These are phyloP conservation scores for Isurus oxyrinchus DNA, from an alignment of 2,113 vertebrate species.

Conservation along the genomic window DNA sequence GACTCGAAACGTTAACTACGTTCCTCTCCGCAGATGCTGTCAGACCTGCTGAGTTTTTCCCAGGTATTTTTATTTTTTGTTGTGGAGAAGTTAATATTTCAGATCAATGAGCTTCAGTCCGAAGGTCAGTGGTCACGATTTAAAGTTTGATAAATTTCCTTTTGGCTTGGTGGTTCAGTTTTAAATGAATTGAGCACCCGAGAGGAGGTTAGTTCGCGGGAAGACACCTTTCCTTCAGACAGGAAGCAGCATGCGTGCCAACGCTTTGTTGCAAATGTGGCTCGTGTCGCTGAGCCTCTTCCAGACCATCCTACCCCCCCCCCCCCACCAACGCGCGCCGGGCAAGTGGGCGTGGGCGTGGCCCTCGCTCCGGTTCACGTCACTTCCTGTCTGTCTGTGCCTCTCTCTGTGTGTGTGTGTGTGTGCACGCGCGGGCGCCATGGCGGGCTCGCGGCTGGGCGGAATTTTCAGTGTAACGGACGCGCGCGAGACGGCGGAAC, in stretches of 20 bases:
- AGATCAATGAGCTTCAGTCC: background rate
- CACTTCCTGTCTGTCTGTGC: background rate
- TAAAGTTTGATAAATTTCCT: background rate
- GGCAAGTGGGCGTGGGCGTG: too few species aligned
- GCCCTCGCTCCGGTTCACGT: background rate
- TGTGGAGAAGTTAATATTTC: too few species aligned
- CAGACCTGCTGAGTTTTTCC: too few species aligned
- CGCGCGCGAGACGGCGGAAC: background rate
- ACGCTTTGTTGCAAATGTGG: too few species aligned
- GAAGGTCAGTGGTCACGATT: background rate
- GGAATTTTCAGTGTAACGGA: background rate
- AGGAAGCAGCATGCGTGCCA: too few species aligned
- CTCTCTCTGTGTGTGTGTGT: background rate
- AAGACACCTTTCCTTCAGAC: too few species aligned
- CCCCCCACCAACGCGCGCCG: too few species aligned
- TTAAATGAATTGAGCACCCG: background rate
- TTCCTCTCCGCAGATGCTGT: too few species aligned
- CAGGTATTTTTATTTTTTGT: too few species aligned
- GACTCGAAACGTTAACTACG: too few species aligned
- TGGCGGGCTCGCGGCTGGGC: slow-evolving; percentile 10
- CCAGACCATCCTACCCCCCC: too few species aligned
- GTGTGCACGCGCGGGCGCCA: background rate
- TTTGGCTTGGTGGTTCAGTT: background rate
- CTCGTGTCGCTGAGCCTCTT: background rate
- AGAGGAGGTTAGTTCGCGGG: too few species aligned